phyloP scores from a whole-genome alignment of 2,888 invertebrate genomes.

The Spilosoma lubricipeda region DNA sequence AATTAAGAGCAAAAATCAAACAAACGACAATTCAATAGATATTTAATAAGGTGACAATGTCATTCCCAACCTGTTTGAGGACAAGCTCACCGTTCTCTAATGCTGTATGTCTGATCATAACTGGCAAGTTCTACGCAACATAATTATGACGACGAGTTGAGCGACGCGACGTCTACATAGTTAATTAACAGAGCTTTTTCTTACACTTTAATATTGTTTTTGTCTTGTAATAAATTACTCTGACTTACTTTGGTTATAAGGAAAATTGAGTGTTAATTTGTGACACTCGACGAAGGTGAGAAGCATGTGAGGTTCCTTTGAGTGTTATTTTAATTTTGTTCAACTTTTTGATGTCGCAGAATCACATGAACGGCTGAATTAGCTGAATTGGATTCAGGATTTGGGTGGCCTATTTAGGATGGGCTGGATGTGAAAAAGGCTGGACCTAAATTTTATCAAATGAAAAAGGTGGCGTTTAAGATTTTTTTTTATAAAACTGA shows the following conservation, averaged over 20 bases:
- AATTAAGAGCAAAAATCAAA: no score
- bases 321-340: not conserved
- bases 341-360: not conserved
- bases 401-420: no score
- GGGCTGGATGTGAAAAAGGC: no score
- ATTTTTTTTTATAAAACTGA: no score
- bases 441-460: no score
- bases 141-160: slow-evolving; percentile 37
- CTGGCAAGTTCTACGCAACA: slow-evolving; percentile 33
- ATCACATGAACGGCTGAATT: not conserved
- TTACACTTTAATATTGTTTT: slow-evolving; percentile 32
- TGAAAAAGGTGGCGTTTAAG: no score
- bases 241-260: slow-evolving; percentile 24
- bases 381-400: not conserved
- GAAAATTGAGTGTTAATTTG: slow-evolving; percentile 13
- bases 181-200: slow-evolving; percentile 43
- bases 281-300: slow-evolving; percentile 5
- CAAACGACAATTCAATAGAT: no score
- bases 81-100: slow-evolving; percentile 1
- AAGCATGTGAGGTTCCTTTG: not conserved
- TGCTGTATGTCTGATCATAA: slow-evolving; percentile 5
- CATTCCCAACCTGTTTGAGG: not conserved
- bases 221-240: slow-evolving; percentile 31
- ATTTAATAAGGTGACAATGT: not conserved
- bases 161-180: slow-evolving; percentile 24